Percentiles rank a stretch among this genome's conserved stretches.
Evolutionary conservation across 2,113 vertebrate genomes (phyloP).

Genomic region (Scomber japonicus): DNA sequence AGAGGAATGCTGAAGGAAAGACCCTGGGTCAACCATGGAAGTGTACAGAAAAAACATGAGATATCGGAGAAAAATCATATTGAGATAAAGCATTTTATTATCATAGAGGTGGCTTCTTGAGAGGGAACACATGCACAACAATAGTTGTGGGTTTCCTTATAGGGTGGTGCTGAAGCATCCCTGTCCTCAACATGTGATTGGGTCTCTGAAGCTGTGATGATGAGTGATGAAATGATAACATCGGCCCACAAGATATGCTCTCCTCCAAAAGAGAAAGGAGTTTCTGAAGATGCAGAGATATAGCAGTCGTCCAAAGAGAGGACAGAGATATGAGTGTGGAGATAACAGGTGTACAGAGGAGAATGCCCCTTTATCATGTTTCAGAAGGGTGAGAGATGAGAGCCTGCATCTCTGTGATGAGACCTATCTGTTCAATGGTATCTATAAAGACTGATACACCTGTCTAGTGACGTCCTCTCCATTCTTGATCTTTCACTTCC

Average conservation of each 20-base stretch:
- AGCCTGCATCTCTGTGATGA: constrained; percentile 41
- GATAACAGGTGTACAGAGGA: constrained; percentile 65
- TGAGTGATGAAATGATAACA: constrained; percentile 57
- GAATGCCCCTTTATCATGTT: constrained; percentile 64
- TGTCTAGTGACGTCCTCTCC: constrained; percentile 28
- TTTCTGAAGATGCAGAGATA: constrained; percentile 63
- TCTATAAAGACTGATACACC: constrained; percentile 59
- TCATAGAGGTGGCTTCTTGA: background rate
- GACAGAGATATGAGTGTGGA: constrained; percentile 25
- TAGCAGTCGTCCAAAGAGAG: constrained; percentile 42
- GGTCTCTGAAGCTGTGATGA: constrained; percentile 52
- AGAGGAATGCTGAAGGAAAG: constrained; percentile 25
- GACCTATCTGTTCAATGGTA: constrained; percentile 46
- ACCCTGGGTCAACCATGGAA: background rate
- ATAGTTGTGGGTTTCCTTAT: background rate
- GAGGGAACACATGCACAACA: background rate
- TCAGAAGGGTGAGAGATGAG: constrained; percentile 58
- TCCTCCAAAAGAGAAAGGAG: constrained; percentile 30
- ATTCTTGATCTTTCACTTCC: constrained; percentile 53
- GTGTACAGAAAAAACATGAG: background rate
- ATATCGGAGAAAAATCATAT: background rate
- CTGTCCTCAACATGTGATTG: constrained; percentile 14
- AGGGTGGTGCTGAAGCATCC: background rate
- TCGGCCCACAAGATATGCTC: constrained; percentile 39
- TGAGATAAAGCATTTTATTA: background rate